Evolutionary conservation across 2,888 invertebrate genomes (phyloP).

Genomic region (Coelogynopora nodosa): DNA sequence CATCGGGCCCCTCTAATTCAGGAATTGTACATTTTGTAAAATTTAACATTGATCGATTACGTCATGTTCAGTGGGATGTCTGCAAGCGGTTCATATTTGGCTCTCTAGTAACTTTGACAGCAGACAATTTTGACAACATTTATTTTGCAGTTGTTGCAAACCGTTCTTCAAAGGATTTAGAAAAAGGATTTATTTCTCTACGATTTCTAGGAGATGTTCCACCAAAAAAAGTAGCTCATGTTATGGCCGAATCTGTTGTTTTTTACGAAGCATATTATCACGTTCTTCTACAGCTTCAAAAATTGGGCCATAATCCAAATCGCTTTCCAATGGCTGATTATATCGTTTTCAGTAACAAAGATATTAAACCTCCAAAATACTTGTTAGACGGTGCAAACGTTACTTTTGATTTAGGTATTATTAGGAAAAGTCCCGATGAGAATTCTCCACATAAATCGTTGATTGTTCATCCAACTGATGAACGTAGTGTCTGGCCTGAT

Average conservation of each 20-base stretch:
- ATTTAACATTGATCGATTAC: slow-evolving; percentile 39
- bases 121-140: slow-evolving; percentile 69
- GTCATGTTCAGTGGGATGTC: slow-evolving; percentile 57
- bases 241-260: slow-evolving; percentile 73
- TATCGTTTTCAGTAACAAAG: background rate
- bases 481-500: background rate
- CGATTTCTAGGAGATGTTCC: slow-evolving; percentile 15
- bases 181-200: background rate
- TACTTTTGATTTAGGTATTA: background rate
- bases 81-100: slow-evolving; percentile 70
- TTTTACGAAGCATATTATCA: slow-evolving; percentile 79
- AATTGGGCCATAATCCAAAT: background rate
- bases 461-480: background rate
- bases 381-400: background rate
- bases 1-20: too few species aligned
- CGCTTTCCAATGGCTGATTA: background rate
- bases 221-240: background rate
- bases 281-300: slow-evolving; percentile 60
- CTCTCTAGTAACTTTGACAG: slow-evolving; percentile 70
- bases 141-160: slow-evolving; percentile 70
- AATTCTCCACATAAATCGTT: background rate
- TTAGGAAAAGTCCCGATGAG: background rate
- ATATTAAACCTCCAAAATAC: background rate
- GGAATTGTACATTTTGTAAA: slow-evolving; percentile 47
- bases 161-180: slow-evolving; percentile 1